Base-by-base conservation (phyloP, 2,888 invertebrate species). In the Tipula confusa region DNA sequence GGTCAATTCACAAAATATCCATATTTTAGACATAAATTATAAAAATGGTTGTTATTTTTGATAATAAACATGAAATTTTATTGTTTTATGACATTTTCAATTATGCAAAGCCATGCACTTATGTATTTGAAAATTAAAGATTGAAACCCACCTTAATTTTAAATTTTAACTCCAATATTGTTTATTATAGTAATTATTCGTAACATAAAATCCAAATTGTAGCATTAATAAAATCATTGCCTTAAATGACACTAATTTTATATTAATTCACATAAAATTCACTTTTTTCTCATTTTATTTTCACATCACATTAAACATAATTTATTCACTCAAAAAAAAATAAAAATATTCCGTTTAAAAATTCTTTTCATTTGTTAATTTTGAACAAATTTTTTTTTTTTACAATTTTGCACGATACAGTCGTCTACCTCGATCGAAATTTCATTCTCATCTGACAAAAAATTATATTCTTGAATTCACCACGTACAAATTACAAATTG, bases 11-110 rank as follows among this genome's bases (percentile, higher is more conserved):
- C 33, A 18, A 24, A 64, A 64, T 43, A n/a, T 15, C n/a, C 15
- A 43, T n/a, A 15, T 43, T 43, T 15, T 43, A 6, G 3, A 43
- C 43, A 43, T 43, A 43, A 43, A 43, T 43, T 43, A 43, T 43
- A 24, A 9, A 64, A 64, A 64, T 64, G 64, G 64, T 64, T 64
- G 64, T 64, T 64, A 24, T 64, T 64, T 64, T 64, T 64, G 64
- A 64, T 24, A 18, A 64, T 64, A 64, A 64, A 64, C 64, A 64
- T 64, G 64, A 24, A 24, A 24, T 64, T 64, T 64, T 64, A 64
- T 64, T 64, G 24, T 64, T 64, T 64, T 64, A 64, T 64, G 64
- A 64, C 64, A 64, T 64, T 64, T 64, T 64, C 64, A 64, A 64
- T 64, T 64, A 64, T 11, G 64, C 64, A 64, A 24, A 24, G n/a